A percentile compares a stretch with the other conserved stretches of the same genome.
phyloP scores from a whole-genome alignment of 1,140 invertebrate species.

The Ostrea edulis region DNA sequence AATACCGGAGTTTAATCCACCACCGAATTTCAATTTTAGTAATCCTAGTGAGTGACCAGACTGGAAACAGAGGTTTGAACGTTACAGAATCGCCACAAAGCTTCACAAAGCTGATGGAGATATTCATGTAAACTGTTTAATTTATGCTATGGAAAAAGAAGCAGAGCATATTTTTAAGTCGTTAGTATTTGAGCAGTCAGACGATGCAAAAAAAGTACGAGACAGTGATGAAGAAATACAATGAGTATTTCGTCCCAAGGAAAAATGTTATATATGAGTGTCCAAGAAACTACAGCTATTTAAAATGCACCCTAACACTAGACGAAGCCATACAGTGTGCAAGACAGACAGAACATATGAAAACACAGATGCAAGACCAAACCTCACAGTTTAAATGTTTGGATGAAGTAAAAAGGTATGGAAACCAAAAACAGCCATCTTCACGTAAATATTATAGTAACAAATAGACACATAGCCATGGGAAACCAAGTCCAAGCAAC shows the following conservation, averaged over 20 bases:
- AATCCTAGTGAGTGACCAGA: too few relatives aligned
- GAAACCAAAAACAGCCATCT: neutral
- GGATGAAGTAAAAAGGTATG: neutral
- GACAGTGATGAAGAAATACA: conserved; percentile 35
- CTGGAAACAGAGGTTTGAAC: too few relatives aligned
- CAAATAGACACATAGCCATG: neutral
- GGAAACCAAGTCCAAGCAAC: neutral
- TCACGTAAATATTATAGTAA: neutral
- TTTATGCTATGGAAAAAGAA: conserved; percentile 53
- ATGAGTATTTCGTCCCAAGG: too few relatives aligned
- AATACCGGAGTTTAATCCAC: conserved; percentile 1
- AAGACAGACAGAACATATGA: conserved; percentile 47
- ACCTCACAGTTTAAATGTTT: neutral
- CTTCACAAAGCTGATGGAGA: conserved; percentile 44
- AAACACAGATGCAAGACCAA: conserved; percentile 48
- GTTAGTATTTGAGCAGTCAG: conserved; percentile 31
- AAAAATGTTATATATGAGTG: too few relatives aligned
- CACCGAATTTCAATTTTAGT: too few relatives aligned
- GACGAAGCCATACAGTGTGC: conserved; percentile 41
- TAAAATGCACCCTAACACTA: conserved; percentile 49
- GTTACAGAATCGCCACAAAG: too few relatives aligned
- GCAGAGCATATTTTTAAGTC: conserved; percentile 50
- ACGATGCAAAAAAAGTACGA: conserved; percentile 48
- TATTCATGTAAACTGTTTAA: conserved; percentile 48
- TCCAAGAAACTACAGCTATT: conserved; percentile 52